Conservation (phyloP, 2,888 invertebrate genomes). For the Melanotus villosus region DNA sequence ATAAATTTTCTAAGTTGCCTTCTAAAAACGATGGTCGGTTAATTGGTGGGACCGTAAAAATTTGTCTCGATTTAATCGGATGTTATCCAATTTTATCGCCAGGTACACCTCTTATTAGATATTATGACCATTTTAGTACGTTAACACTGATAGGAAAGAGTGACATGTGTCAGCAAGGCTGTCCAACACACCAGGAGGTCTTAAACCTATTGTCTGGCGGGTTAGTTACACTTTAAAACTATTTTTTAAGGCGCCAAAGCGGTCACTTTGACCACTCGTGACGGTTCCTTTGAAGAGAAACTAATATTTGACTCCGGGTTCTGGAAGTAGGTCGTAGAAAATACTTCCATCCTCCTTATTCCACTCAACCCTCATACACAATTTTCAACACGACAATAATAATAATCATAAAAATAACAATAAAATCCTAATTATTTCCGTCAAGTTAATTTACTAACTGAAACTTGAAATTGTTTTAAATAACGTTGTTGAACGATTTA, state of each 20-base stretch:
- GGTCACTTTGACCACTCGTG: conserved; percentile 49
- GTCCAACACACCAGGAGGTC: conserved; percentile 52
- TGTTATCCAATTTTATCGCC: conserved; percentile 36
- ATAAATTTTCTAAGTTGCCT: too few relatives aligned
- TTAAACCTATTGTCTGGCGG: conserved; percentile 46
- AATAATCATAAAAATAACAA: too few relatives aligned
- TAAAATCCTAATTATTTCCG: not conserved
- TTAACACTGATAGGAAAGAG: conserved; percentile 46
- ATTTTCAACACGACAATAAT: too few relatives aligned
- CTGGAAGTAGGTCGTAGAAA: conserved; percentile 35
- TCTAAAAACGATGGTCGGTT: too few relatives aligned
- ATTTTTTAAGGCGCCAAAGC: conserved; percentile 56
- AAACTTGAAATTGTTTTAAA: conserved; percentile 6
- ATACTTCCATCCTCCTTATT: not conserved
- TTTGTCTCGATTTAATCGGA: conserved; percentile 12
- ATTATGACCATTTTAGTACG: conserved; percentile 47
- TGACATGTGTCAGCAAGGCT: conserved; percentile 56
- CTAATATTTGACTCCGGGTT: conserved; percentile 45
- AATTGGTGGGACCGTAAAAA: not conserved
- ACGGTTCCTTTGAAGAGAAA: conserved; percentile 46
- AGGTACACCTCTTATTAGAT: conserved; percentile 48
- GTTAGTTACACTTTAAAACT: conserved; percentile 51
- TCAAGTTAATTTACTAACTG: not conserved
- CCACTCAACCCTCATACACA: too few relatives aligned
- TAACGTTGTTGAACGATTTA: not conserved